phyloP scores from a whole-genome alignment of 2,113 vertebrate species.

The Pantherophis guttatus region DNA sequence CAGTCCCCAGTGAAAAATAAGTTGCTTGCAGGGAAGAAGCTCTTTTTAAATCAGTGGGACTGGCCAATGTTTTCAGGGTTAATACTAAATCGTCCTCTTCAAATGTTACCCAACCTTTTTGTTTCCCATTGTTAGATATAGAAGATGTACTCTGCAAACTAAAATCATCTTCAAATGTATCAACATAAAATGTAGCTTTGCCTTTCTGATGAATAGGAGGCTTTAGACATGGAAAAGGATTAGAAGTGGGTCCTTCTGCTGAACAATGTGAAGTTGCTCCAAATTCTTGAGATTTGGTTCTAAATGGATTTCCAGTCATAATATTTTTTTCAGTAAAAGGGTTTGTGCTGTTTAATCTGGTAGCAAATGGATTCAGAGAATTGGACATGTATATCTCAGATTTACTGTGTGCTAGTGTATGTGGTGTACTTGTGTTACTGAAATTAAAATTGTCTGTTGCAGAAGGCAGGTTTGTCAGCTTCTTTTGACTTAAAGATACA shows the following conservation, averaged over 20 bases:
- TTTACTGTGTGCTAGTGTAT: slow-evolving; percentile 71
- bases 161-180: slow-evolving; percentile 52
- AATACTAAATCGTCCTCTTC: slow-evolving; percentile 65
- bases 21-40: slow-evolving; percentile 35
- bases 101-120: slow-evolving; percentile 88
- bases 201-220: slow-evolving; percentile 38
- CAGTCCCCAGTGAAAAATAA: slow-evolving; percentile 36
- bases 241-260: slow-evolving; percentile 54
- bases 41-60: slow-evolving; percentile 41
- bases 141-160: slow-evolving; percentile 50
- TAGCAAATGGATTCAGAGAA: slow-evolving; percentile 74
- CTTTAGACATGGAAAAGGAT: slow-evolving; percentile 52
- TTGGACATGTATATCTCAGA: slow-evolving; percentile 74
- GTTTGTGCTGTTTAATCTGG: slow-evolving; percentile 74
- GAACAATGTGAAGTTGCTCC: slow-evolving; percentile 59
- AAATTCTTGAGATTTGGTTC: slow-evolving; percentile 42
- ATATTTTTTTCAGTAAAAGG: slow-evolving; percentile 76
- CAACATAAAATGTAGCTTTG: slow-evolving; percentile 52
- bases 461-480: slow-evolving; percentile 67
- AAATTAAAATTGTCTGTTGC: slow-evolving; percentile 59
- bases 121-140: slow-evolving; percentile 45
- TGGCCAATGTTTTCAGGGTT: slow-evolving; percentile 50
- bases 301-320: slow-evolving; percentile 70
- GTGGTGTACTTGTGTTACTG: slow-evolving; percentile 68
- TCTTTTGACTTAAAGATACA: slow-evolving; percentile 65